Evolutionary conservation across 2,888 invertebrate species (phyloP).

Genomic region (Portevinia maculata): DNA sequence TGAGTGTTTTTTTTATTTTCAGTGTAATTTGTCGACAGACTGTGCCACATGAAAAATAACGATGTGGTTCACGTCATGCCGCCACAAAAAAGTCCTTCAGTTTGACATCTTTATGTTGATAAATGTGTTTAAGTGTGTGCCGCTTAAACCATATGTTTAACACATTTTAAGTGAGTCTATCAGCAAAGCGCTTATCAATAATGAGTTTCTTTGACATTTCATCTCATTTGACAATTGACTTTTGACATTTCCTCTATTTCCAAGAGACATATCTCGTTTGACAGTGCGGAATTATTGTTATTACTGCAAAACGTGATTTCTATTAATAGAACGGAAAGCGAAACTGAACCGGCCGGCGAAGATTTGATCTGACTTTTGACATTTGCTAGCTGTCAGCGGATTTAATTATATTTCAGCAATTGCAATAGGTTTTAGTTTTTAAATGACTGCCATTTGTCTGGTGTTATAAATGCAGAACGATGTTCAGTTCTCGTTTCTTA

Average conservation of each 20-base stretch:
- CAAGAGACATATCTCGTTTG: not conserved
- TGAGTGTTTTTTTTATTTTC: constrained; percentile 3
- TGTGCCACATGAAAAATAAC: not conserved
- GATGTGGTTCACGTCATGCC: not conserved
- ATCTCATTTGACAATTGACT: constrained; percentile 18
- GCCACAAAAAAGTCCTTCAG: not conserved
- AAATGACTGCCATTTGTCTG: not conserved
- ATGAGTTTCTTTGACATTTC: constrained; percentile 17
- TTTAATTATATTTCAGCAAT: not conserved
- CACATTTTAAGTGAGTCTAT: not conserved
- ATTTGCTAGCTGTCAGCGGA: constrained; percentile 4
- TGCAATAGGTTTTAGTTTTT: not conserved
- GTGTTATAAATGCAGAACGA: not conserved
- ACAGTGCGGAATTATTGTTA: not conserved
- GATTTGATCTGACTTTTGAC: not conserved
- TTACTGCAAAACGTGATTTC: not conserved
- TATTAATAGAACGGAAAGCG: not conserved
- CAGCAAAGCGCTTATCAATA: not conserved
- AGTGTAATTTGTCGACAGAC: constrained; percentile 18
- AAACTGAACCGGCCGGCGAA: no score
- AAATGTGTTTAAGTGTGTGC: constrained; percentile 1
- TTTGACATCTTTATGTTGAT: constrained; percentile 8
- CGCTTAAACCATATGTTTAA: constrained; percentile 16
- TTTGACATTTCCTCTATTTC: no score
- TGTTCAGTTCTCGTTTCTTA: not conserved